These are phyloP conservation scores for Marmota flaviventris DNA, from an alignment of 2,113 vertebrate genomes.

Conservation along the genomic window DNA sequence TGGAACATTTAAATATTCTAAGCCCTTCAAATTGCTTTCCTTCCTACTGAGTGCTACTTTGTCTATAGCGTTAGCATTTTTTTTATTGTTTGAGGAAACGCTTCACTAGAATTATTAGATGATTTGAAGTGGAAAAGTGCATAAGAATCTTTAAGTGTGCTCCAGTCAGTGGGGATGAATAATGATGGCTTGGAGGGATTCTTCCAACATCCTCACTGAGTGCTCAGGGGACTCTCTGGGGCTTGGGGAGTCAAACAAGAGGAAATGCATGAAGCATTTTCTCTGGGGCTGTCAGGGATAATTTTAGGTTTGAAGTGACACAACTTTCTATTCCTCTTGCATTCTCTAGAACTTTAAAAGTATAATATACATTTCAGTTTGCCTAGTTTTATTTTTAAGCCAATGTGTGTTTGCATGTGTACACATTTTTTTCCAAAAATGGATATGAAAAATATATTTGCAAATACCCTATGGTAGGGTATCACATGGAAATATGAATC, in stretches of 20 bases:
- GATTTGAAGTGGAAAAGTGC: not conserved
- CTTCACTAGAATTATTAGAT: slow-evolving; percentile 41
- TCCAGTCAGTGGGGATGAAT: not conserved
- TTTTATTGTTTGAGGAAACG: slow-evolving; percentile 51
- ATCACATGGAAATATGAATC: not conserved
- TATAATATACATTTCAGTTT: not conserved
- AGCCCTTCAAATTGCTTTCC: slow-evolving; percentile 49
- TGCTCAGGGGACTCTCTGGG: not conserved
- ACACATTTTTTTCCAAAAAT: not conserved
- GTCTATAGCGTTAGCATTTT: slow-evolving; percentile 34
- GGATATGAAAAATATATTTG: not conserved
- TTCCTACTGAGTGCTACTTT: slow-evolving; percentile 42
- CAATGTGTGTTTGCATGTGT: not conserved
- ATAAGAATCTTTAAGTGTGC: not conserved
- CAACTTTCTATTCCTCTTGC: not conserved
- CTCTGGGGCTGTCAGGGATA: not conserved
- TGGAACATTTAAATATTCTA: not conserved
- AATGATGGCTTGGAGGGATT: not conserved
- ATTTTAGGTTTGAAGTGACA: not conserved
- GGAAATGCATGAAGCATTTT: not conserved
- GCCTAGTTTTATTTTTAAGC: not conserved
- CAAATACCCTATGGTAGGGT: not conserved
- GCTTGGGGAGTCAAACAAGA: not conserved
- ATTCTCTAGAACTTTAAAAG: not conserved
- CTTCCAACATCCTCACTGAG: not conserved